phyloP scores from a whole-genome alignment of 2,113 vertebrate genomes.

The Synodontis membranacea region DNA sequence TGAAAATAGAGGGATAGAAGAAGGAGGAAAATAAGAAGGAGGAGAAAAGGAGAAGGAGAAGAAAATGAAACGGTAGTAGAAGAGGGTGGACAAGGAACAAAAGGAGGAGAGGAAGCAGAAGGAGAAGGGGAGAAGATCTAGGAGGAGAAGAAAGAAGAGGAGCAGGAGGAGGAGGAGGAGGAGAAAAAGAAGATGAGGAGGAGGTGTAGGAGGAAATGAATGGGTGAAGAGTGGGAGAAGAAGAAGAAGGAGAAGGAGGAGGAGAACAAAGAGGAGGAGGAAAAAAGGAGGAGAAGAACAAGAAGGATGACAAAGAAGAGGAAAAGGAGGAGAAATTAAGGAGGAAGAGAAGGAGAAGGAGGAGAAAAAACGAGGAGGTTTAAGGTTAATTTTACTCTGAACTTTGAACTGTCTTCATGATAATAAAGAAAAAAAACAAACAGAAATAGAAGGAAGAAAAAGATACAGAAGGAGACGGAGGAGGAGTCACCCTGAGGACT shows the following conservation, averaged over 20 bases:
- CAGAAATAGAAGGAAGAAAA: constrained; percentile 27
- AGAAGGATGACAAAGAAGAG: not conserved
- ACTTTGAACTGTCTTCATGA: not conserved
- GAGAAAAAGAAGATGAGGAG: not conserved
- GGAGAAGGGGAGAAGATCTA: too few relatives aligned
- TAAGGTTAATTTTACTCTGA: too few relatives aligned
- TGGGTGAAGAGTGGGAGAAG: constrained; percentile 63
- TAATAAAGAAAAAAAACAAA: not conserved
- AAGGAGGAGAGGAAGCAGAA: constrained; percentile 53
- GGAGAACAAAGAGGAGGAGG: not conserved
- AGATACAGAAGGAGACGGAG: not conserved
- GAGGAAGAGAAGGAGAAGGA: not conserved
- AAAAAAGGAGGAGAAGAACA: not conserved
- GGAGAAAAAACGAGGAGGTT: not conserved
- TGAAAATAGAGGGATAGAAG: constrained; percentile 39
- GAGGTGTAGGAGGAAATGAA: constrained; percentile 46
- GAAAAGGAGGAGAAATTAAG: constrained; percentile 36
- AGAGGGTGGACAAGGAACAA: constrained; percentile 37
- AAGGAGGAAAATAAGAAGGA: not conserved
- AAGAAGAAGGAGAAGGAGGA: not conserved
- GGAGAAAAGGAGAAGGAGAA: too few relatives aligned
- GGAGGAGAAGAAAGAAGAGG: constrained; percentile 52
- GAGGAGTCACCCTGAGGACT: constrained; percentile 47
- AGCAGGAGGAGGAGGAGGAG: constrained; percentile 59
- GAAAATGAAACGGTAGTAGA: constrained; percentile 40